Evolutionary conservation across 2,888 invertebrate genomes (phyloP), one percentile per base, ranked within the genome.

Genomic region (Prenolepis imparis): DNA sequence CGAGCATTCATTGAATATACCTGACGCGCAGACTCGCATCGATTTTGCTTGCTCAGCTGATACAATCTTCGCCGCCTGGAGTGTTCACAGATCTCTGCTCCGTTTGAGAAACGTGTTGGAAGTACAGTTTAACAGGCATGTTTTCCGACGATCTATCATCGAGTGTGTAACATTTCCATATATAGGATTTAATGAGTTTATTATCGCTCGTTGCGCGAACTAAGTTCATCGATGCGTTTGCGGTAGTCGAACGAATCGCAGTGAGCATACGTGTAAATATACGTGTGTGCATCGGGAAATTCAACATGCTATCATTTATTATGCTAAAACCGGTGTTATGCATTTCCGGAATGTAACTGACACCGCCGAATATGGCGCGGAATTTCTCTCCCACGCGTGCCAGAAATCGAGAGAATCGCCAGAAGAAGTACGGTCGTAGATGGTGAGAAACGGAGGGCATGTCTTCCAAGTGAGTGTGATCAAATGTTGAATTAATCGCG

Each of bases 21-120:
- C 28, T 3, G 28, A 28, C 28, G 84, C 93, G 93, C 93, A 89
- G 83, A 87, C 88, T 70, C 89, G 67, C 67, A 92, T 93, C 91
- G 90, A 93, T 93, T 88, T 86, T 73, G 44, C 48, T 39, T 66
- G 78, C 84, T 86, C 88, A 87, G 87, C 87, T 89, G 88, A 68
- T 83, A 28, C n/a, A 36, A 6, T 18, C 48, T 28, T 59, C 73
- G 44, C 70, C 15, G 48, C 3, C 67, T 64, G 12, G 6, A 32
- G 44, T 59, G 15, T 61, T 3, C n/a, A 11, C 32, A 28, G 28
- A n/a, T 44, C 28, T 44, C 28, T 44, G 15, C 18, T 28, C n/a
- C 32, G 39, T 21, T 41, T 12, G 18, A 18, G 15, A 44, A 32
- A 28, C 18, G n/a, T 15, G 1, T 28, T 9, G 41, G n/a, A 41